These are phyloP conservation scores for Drosophila diplacantha DNA, from an alignment of 2,888 invertebrate species.

Conservation along the genomic window DNA sequence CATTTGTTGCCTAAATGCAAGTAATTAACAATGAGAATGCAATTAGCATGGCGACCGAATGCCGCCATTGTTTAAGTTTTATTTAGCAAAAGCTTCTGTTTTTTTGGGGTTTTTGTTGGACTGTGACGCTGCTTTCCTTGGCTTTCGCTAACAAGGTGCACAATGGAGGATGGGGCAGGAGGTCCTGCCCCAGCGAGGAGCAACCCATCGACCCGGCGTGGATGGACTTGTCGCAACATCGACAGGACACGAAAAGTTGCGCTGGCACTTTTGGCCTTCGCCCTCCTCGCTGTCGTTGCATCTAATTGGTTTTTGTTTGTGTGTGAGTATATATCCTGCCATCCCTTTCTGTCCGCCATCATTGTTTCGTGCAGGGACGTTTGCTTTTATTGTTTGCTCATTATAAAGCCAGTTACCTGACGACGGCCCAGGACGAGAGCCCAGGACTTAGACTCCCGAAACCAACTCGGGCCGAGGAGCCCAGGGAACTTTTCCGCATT, in stretches of 20 bases:
- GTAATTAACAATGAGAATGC: slow-evolving; percentile 74
- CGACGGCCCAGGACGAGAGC: slow-evolving; percentile 25
- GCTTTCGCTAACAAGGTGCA: slow-evolving; percentile 58
- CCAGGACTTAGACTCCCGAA: slow-evolving; percentile 30
- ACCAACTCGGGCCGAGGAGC: slow-evolving; percentile 16
- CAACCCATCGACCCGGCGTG: slow-evolving; percentile 13
- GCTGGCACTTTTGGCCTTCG: slow-evolving; percentile 30
- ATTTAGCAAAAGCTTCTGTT: slow-evolving; percentile 15
- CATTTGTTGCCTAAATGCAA: slow-evolving; percentile 57
- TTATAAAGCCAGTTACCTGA: slow-evolving; percentile 60
- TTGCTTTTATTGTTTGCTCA: slow-evolving; percentile 72
- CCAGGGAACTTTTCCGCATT: slow-evolving; percentile 56
- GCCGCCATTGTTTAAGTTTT: slow-evolving; percentile 47
- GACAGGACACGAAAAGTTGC: slow-evolving; percentile 61
- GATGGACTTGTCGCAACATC: slow-evolving; percentile 64
- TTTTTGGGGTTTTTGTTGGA: slow-evolving; percentile 7
- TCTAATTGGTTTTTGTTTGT: slow-evolving; percentile 62
- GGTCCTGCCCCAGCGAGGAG: too few species aligned
- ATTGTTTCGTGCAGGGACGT: slow-evolving; percentile 66
- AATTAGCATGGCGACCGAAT: slow-evolving; percentile 61
- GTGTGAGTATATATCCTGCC: slow-evolving; percentile 20
- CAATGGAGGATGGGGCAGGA: slow-evolving; percentile 51
- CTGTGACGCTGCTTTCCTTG: slow-evolving; percentile 15
- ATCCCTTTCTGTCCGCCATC: slow-evolving; percentile 28
- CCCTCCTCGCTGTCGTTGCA: slow-evolving; percentile 32